Evolutionary conservation across 2,888 invertebrate species (phyloP), one percentile per base, ranked within the genome.

Genomic region (Trypoxylon attenuatum): DNA sequence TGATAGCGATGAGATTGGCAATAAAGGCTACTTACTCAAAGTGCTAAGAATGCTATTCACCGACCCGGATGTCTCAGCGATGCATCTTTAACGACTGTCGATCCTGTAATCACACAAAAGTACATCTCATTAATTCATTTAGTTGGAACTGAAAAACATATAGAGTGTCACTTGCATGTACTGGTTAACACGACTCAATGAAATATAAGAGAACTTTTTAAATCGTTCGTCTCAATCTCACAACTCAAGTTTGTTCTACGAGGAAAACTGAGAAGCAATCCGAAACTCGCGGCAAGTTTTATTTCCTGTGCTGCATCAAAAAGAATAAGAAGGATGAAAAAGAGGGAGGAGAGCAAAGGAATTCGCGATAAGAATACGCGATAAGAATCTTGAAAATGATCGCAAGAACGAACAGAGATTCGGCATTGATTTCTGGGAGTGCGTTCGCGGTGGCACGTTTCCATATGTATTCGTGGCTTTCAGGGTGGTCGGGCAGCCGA

Each of bases 401-500:
- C 55, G 52, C 19, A 33, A 51, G 27, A 42, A 54, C 39, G 64
- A 47, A 29, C 54, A 42, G 10, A 27, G 41, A 42, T 50, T 62
- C 10, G 52, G 47, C 61, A 71, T 62, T 71, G 67, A 74, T 71
- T 64, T 22, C 42, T 46, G 33, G 23, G 19, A 19, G 23, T 5
- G 41, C 60, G 57, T 51, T 59, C 50, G 61, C 60, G 62, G 58
- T 62, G 58, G 59, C 56, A 52, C 75, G 77, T 73, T 71, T 80
- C 76, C 80, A 81, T 82, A 83, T 81, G 80, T 81, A 78, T 79
- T 78, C 76, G 69, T 73, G 74, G 77, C 78, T 79, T 79, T 78
- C 68, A 73, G 78, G 53, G 69, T 69, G 66, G 77, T 78, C 77
- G 81, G 73, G 66, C 75, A 76, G 72, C 73, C 78, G 80, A 82